Percentiles rank a stretch among this genome's conserved stretches.
Evolutionary conservation across 2,113 vertebrate species (phyloP).

Genomic region (Chunga burmeisteri): DNA sequence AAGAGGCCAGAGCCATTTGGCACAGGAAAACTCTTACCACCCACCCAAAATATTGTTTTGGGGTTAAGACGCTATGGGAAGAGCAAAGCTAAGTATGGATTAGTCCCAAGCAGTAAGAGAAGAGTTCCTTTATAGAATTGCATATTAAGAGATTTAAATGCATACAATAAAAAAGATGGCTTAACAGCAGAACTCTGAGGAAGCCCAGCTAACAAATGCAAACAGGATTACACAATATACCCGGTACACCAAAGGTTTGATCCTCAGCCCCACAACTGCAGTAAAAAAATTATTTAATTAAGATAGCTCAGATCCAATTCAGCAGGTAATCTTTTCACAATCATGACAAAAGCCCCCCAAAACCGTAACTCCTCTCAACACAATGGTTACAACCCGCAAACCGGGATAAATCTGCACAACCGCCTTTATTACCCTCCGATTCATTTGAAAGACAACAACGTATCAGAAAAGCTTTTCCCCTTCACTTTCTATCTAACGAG

Average conservation of each 20-base stretch:
- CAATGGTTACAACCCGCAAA: neutral
- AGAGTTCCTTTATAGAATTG: neutral
- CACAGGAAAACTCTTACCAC: neutral
- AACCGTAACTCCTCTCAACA: neutral
- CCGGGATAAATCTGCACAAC: neutral
- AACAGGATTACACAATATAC: neutral
- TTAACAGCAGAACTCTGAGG: neutral
- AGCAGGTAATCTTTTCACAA: slow-evolving; percentile 69
- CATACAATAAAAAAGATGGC: neutral
- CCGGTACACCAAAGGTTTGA: slow-evolving; percentile 25
- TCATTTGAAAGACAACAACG: neutral
- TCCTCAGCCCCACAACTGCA: slow-evolving; percentile 69
- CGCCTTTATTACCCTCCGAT: neutral
- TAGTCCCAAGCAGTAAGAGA: neutral
- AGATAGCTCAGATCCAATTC: slow-evolving; percentile 52
- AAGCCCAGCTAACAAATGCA: neutral
- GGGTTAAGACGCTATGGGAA: neutral
- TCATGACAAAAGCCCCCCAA: slow-evolving; percentile 4
- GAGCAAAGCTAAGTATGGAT: neutral
- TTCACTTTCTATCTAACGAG: neutral
- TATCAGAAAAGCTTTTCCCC: neutral
- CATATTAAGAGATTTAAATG: neutral
- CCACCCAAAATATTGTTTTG: neutral
- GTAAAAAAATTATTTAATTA: slow-evolving; percentile 42
- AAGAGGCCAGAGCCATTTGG: neutral